phyloP scores from a whole-genome alignment of 2,113 vertebrate species.

The Gallinago undulata region DNA sequence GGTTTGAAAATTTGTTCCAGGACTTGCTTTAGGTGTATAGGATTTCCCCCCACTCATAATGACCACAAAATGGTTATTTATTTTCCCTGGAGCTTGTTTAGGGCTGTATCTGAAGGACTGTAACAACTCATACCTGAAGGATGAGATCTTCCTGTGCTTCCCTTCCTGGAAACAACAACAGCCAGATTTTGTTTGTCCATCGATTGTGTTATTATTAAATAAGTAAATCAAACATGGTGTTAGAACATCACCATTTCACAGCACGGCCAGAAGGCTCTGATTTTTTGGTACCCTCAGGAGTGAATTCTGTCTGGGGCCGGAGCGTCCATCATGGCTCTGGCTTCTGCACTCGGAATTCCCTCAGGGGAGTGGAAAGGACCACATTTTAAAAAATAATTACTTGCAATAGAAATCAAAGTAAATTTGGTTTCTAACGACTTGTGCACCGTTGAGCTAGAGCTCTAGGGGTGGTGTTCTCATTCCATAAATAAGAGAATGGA shows the following conservation, averaged over 20 bases:
- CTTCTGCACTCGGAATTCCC: neutral
- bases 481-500: neutral
- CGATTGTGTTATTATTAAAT: constrained; percentile 3
- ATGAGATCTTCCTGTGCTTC: neutral
- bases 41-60: neutral
- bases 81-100: neutral
- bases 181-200: neutral
- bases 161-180: constrained; percentile 22
- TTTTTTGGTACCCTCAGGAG: neutral
- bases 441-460: neutral
- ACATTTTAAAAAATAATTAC: neutral
- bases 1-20: neutral
- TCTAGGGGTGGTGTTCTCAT: neutral
- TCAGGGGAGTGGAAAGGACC: neutral
- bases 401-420: neutral
- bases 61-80: neutral
- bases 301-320: neutral
- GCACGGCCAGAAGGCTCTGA: neutral
- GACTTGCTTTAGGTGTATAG: neutral
- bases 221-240: neutral
- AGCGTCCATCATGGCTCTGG: neutral
- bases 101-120: neutral
- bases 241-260: neutral
- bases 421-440: neutral
- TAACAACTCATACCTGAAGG: neutral